Percentiles rank a stretch among this genome's conserved stretches.
phyloP scores from a whole-genome alignment of 2,113 vertebrate species.

The Riparia riparia region DNA sequence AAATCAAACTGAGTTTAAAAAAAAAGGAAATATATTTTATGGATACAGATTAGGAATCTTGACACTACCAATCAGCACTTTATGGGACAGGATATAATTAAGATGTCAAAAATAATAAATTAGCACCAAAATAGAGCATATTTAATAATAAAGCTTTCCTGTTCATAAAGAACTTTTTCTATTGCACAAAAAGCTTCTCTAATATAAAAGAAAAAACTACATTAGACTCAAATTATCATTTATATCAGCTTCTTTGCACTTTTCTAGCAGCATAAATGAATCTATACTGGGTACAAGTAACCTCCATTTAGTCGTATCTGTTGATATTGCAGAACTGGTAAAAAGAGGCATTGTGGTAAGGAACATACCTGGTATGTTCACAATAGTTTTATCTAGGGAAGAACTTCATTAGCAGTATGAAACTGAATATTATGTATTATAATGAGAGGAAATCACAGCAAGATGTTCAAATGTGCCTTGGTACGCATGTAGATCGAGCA shows the following conservation, averaged over 20 bases:
- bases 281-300: background rate
- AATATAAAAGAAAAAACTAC: background rate
- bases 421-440: background rate
- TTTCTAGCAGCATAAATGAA: background rate
- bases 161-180: conserved; percentile 1
- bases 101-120: conserved; percentile 70
- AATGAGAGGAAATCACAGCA: background rate
- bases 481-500: background rate
- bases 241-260: conserved; percentile 13
- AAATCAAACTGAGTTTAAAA: conserved; percentile 24
- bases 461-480: background rate
- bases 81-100: conserved; percentile 68
- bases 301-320: background rate
- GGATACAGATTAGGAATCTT: conserved; percentile 61
- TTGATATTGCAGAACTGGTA: background rate
- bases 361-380: background rate
- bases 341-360: background rate
- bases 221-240: conserved; percentile 26
- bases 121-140: conserved; percentile 55
- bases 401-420: background rate
- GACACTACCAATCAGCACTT: conserved; percentile 66
- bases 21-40: conserved; percentile 56
- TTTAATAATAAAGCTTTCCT: conserved; percentile 28
- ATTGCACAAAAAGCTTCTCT: background rate
- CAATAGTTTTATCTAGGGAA: background rate